These are phyloP conservation scores for Druceiella hillmani DNA, from an alignment of 2,888 invertebrate genomes.

Conservation along the genomic window DNA sequence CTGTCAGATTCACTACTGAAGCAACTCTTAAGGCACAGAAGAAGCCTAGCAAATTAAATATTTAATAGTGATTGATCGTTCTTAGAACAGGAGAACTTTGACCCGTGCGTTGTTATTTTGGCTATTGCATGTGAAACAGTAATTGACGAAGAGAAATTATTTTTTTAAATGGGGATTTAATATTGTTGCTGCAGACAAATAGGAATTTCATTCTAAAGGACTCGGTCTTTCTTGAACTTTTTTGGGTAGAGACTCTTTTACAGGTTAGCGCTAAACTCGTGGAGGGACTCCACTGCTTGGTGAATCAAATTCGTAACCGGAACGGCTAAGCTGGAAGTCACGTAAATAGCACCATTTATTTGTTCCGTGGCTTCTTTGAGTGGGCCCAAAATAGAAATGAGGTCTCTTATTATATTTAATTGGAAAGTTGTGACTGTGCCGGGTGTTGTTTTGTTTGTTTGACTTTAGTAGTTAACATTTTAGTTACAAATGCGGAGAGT, in stretches of 20 bases:
- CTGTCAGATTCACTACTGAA: constrained; percentile 23
- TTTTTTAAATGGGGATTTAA: constrained; percentile 18
- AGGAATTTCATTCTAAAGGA: no score
- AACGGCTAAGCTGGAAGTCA: no score
- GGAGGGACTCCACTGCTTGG: constrained; percentile 19
- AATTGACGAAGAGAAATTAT: constrained; percentile 25
- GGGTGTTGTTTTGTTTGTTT: no score
- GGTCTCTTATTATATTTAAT: no score
- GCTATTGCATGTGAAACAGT: constrained; percentile 21
- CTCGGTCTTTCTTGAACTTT: constrained; percentile 15
- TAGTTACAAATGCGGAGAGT: no score
- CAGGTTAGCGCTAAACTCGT: constrained; percentile 20
- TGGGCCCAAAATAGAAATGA: no score
- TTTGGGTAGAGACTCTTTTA: constrained; percentile 19
- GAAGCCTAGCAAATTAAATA: constrained; percentile 22
- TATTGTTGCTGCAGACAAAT: no score
- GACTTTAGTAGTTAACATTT: no score
- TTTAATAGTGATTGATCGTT: constrained; percentile 24
- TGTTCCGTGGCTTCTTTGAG: no score
- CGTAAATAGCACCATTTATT: no score
- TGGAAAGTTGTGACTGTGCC: no score
- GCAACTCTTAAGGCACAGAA: constrained; percentile 23
- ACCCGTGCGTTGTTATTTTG: constrained; percentile 19
- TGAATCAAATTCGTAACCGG: no score
- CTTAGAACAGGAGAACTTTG: constrained; percentile 17